A percentile compares a stretch with the other conserved stretches of the same genome.
These are phyloP conservation scores for Asarcornis scutulata DNA, from an alignment of 2,113 vertebrate genomes.

Conservation along the genomic window DNA sequence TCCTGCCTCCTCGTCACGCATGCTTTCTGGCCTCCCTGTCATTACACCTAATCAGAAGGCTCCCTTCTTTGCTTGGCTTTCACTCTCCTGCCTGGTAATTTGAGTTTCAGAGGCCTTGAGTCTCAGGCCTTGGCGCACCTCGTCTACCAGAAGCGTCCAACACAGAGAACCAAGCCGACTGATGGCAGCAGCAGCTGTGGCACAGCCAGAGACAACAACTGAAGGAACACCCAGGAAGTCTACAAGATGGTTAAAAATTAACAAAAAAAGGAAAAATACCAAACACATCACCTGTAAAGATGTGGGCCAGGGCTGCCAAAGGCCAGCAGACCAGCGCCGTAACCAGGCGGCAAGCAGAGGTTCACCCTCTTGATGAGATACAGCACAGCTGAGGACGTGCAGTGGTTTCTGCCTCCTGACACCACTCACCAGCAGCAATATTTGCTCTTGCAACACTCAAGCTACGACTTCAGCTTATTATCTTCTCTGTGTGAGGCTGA, in stretches of 20 bases:
- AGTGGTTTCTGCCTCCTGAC: background rate
- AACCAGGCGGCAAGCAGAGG: background rate
- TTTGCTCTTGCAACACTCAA: background rate
- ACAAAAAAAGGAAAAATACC: background rate
- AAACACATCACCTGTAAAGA: background rate
- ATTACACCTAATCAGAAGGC: conserved; percentile 10
- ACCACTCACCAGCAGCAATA: background rate
- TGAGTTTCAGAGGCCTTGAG: background rate
- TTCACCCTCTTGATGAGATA: background rate
- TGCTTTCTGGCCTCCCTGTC: background rate
- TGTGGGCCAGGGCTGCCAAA: background rate
- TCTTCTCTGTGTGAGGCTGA: background rate
- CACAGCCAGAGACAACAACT: background rate
- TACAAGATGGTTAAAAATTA: background rate
- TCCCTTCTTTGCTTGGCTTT: background rate
- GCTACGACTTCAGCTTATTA: background rate
- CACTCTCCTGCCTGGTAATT: background rate
- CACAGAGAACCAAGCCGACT: background rate
- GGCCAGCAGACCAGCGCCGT: background rate
- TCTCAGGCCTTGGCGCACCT: background rate
- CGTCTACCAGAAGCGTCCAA: background rate
- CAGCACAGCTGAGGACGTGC: background rate
- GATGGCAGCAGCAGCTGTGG: background rate
- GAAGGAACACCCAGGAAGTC: background rate
- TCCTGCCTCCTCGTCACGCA: too few relatives aligned